Evolutionary conservation across 2,113 vertebrate species (phyloP), one percentile per base, ranked within the genome.

Genomic region (Neodontobutis hainanensis): DNA sequence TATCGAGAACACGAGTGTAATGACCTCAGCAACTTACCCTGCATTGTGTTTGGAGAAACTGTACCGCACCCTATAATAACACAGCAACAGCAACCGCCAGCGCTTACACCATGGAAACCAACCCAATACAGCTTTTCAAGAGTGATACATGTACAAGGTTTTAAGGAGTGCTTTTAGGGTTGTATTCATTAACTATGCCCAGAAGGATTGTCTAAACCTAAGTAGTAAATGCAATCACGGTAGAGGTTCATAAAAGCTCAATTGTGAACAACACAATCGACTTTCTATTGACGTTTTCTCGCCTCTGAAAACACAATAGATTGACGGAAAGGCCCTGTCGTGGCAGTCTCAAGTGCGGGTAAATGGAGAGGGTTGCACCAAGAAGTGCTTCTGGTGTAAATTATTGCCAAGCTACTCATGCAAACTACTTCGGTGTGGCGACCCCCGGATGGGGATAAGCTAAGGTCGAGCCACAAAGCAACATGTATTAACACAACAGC

Each of bases 161-260:
- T 36, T 36, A 6, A n/a, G n/a, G 5, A 38, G 52, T 36, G 32
- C 6, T 55, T 55, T 55, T 55, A 36, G 12, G 8, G n/a, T 55
- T 51, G 49, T 51, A 51, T 51, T 38, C 12, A 55, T 55, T 55
- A 55, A 36, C 34, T 2, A 55, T 34, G 15, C 34, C 52, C 14
- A 34, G 12, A 34, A 55, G 52, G 6, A 8, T 34, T 15, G 12
- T 38, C 34, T 55, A 55, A 66, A 66, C 51, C 32, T 77, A 35
- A 49, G 14, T 58, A 11, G 35, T 40, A 38, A n/a, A 55, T 3
- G 19, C 45, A 15, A 27, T 27, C 19, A 27, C 19, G 1, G 19
- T 27, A 27, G 19, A 11, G 44, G 15, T 60, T 34, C 14, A 55
- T 75, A 68, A 71, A 68, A 49, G 70, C 61, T 60, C 47, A 78